Conservation (phyloP, 2,888 invertebrate genomes). For the Andrena trimmerana region DNA sequence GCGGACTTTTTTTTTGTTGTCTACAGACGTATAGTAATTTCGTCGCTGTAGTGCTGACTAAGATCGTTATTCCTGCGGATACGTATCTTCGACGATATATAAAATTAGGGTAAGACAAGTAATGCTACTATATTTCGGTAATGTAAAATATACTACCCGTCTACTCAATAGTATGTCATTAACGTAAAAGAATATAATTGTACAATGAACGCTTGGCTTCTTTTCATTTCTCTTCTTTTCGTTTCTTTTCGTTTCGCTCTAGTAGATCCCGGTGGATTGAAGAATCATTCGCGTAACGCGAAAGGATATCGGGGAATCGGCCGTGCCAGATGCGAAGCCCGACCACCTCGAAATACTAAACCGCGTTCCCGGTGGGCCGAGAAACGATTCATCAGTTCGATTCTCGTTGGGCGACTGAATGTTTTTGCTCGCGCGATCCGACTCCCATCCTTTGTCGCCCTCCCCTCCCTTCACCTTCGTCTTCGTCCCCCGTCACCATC, state of each 20-base stretch:
- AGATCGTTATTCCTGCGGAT: constrained; percentile 73
- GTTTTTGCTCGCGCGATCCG: constrained; percentile 30
- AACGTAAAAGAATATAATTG: constrained; percentile 81
- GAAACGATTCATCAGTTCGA: constrained; percentile 30
- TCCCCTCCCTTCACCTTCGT: background rate
- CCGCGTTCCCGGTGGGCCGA: background rate
- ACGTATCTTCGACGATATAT: constrained; percentile 76
- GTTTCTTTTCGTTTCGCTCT: constrained; percentile 12
- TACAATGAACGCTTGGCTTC: constrained; percentile 76
- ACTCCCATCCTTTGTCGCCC: constrained; percentile 22
- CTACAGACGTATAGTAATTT: constrained; percentile 74
- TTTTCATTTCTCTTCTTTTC: constrained; percentile 24
- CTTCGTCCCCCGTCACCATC: background rate
- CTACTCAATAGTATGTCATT: constrained; percentile 71
- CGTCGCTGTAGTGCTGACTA: constrained; percentile 75
- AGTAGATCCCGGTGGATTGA: constrained; percentile 44
- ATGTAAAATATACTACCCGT: constrained; percentile 72
- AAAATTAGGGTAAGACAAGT: constrained; percentile 70
- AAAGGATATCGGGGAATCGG: constrained; percentile 40
- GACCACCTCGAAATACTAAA: background rate
- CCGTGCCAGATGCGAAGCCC: constrained; percentile 7
- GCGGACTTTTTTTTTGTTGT: constrained; percentile 58
- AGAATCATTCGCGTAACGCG: constrained; percentile 45
- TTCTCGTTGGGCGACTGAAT: constrained; percentile 45
- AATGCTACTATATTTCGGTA: constrained; percentile 66